Evolutionary conservation across 35 echinoderm and acorn worm species (phyloP).

Genomic region (Hemicentrotus pulcherrimus): DNA sequence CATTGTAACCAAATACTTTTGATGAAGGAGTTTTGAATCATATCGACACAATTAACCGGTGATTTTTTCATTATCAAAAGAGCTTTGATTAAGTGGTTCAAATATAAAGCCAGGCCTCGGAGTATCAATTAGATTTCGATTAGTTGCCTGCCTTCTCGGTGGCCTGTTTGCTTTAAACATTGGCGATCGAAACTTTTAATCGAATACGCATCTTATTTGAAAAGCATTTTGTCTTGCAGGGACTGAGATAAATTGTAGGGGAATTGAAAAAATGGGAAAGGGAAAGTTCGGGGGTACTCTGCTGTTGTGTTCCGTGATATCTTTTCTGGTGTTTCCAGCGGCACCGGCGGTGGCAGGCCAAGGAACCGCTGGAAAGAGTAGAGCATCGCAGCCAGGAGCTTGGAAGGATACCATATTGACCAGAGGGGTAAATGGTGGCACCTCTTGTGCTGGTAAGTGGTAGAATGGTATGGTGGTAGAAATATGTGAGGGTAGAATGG

Average conservation of each 20-base stretch:
- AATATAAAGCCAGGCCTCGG: too few relatives aligned
- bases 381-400: background rate
- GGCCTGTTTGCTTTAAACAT: too few relatives aligned
- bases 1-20: too few relatives aligned
- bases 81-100: too few relatives aligned
- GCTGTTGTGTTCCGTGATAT: background rate
- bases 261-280: background rate
- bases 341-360: background rate
- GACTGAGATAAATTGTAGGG: background rate
- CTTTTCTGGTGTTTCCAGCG: background rate
- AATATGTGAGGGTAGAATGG: background rate
- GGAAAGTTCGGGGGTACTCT: background rate
- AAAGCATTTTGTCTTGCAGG: background rate
- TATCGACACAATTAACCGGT: too few relatives aligned
- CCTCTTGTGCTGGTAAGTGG: background rate
- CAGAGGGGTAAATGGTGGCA: background rate
- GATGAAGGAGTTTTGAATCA: too few relatives aligned
- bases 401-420: background rate
- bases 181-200: too few relatives aligned
- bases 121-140: too few relatives aligned
- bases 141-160: too few relatives aligned
- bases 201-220: too few relatives aligned
- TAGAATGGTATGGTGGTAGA: background rate
- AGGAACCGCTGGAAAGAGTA: background rate
- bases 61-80: too few relatives aligned